Evolutionary conservation across 2,888 invertebrate species (phyloP), one percentile per base, ranked within the genome.

Genomic region (Coronaproctus castanopsis): DNA sequence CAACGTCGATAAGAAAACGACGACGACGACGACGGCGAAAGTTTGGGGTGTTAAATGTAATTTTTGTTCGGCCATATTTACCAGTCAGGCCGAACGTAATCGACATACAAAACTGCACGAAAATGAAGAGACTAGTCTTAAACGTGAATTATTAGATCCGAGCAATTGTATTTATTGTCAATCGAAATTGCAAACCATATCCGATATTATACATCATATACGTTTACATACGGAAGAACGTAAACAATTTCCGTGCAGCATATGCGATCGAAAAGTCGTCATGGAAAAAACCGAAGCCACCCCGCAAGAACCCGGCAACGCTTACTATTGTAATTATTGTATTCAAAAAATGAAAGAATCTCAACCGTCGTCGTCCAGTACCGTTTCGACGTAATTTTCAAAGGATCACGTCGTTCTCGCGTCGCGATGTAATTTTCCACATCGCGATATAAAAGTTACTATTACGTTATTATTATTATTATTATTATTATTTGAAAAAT

Each of bases 191-290:
- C 21, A 50, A 51, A 54, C 59, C 1, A 59, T 59, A 8, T 54
- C 59, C n/a, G 59, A 59, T 50, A 59, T 59, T 18, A 59, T 59
- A 1, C 54, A 54, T 49, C 59, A 59, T 21, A 59, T 59, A 18
- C 54, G 59, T 14, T 54, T 54, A 21, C 59, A 59, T n/a, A 59
- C 59, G n/a, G 59, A 59, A 54, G 59, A 59, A 59, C 55, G 59
- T 1, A 59, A 59, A 51, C 19, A 54, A n/a, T 59, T 54, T 20
- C 59, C 59, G 14, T 59, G 59, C 55, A 59, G 59, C 24, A 59
- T 54, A 51, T 59, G 59, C 55, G 59, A 59, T 21, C 54, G 54
- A 22, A 59, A 59, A 49, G 55, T 54, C 21, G 51, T 54, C n/a
- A 19, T 24, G 21, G 59, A 36, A 36, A 5, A 14, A 14, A 36